Percentiles rank a stretch among this genome's conserved stretches.
Conservation (phyloP, 2,797 vertebrate genomes). For the Tragelaphus oryx region DNA sequence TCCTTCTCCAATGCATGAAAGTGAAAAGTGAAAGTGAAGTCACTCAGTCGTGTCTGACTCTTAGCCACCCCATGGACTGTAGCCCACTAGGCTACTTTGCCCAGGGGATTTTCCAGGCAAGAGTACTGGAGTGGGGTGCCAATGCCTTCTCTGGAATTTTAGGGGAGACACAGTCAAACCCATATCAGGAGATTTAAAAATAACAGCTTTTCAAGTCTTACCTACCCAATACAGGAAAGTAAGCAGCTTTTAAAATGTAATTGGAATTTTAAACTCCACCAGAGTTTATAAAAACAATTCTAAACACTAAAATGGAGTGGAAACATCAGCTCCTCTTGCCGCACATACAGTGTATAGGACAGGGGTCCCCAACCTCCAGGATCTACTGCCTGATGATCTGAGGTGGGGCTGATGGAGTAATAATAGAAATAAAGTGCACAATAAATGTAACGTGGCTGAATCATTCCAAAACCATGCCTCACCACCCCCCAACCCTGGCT, state of each 20-base stretch:
- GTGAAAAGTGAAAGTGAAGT: no score
- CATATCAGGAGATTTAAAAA: background rate
- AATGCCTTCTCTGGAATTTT: background rate
- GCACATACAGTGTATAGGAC: background rate
- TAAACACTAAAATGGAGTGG: background rate
- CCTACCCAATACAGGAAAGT: background rate
- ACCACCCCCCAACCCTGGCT: rapidly evolving
- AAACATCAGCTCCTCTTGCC: background rate
- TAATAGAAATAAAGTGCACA: background rate
- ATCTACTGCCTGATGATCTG: background rate
- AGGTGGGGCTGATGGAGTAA: background rate
- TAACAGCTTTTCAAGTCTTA: background rate
- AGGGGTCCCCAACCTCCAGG: background rate
- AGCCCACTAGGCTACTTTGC: no score
- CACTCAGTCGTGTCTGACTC: no score
- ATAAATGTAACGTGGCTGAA: background rate
- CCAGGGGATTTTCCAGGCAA: no score
- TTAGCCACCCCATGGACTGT: no score
- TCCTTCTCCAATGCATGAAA: no score
- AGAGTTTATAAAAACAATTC: background rate
- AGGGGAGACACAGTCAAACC: background rate
- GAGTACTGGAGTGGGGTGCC: no score
- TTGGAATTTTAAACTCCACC: background rate
- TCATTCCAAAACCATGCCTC: background rate
- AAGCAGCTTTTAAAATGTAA: background rate